Evolutionary conservation across 2,113 vertebrate genomes (phyloP), one percentile per base, ranked within the genome.

Genomic region (Chamaetylas fuelleborni): DNA sequence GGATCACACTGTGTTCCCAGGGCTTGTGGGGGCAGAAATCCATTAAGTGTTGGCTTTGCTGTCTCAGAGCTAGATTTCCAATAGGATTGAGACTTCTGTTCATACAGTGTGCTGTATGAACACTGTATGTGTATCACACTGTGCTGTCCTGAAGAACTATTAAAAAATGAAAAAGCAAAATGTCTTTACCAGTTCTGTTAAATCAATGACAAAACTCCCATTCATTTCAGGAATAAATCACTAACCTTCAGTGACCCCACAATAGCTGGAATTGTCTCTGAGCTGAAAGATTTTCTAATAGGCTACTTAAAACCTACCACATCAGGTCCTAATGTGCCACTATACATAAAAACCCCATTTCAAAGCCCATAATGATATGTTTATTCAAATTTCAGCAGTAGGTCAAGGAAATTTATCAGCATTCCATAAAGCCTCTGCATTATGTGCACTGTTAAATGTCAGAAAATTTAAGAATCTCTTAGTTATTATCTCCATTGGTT

Each of bases 321-420:
- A 67, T 90, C 43, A 69, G 72, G 33, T 48, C 47, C 34, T 91
- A 86, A 84, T 84, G 54, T 87, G 48, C 36, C 38, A 14, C 38
- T 86, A 50, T 57, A 91, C 87, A 92, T 95, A 62, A 92, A 65
- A 78, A 31, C 1, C 12, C 61, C 45, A 47, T 79, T 92, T 82
- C 48, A 71, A 92, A 91, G 29, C 16, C 58, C 36, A 70, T 92
- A 92, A 96, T 95, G 84, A 76, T 31, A 61, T 81, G 64, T 94
- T 95, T 95, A 87, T 89, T 91, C 66, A 90, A 50, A 92, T 85
- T 91, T 94, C 58, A 93, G 65, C 19, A 74, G 53, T 33, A 91
- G 61, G 69, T 86, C 86, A 94, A 82, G 81, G 71, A 92, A 86
- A 93, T 80, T 47, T 80, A 67, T 74, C 57, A 89, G 29, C 38